Conservation (phyloP, 2,797 vertebrate genomes). For the Chaenodraco wilsoni region DNA sequence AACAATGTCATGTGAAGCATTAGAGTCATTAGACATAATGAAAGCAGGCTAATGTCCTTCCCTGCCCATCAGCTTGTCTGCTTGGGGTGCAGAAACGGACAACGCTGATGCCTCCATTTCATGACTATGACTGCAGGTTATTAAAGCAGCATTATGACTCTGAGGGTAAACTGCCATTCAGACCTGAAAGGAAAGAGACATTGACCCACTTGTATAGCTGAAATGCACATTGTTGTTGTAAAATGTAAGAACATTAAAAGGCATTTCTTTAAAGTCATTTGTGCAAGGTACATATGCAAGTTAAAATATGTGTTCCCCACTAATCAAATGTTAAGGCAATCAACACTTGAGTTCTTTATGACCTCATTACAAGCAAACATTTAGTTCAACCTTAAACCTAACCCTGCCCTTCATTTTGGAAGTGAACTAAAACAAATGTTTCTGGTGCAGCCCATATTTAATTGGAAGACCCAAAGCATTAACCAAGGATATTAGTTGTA, state of each 20-base stretch:
- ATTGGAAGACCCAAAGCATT: too few relatives aligned
- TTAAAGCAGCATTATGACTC: slow-evolving; percentile 82
- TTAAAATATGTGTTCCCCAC: background rate
- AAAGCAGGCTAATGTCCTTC: slow-evolving; percentile 94
- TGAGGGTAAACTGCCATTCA: slow-evolving; percentile 56
- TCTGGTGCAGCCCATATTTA: too few relatives aligned
- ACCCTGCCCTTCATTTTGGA: too few relatives aligned
- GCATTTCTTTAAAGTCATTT: slow-evolving; percentile 7
- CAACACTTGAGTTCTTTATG: background rate
- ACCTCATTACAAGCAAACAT: too few relatives aligned
- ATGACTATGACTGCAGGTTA: slow-evolving; percentile 86
- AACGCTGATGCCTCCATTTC: slow-evolving; percentile 85
- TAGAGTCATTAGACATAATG: slow-evolving; percentile 96
- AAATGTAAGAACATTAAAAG: background rate
- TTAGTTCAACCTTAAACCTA: too few relatives aligned
- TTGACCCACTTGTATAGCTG: slow-evolving; percentile 40
- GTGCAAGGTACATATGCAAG: background rate
- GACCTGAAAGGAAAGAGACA: slow-evolving; percentile 31
- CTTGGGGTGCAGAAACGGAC: slow-evolving; percentile 74
- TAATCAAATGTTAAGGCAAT: background rate
- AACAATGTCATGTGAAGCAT: slow-evolving; percentile 91
- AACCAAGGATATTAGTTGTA: too few relatives aligned
- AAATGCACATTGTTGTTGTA: slow-evolving; percentile 17
- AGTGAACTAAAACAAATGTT: too few relatives aligned
- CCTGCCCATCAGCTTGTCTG: slow-evolving; percentile 84